These are phyloP conservation scores for Podocnemis expansa DNA, from an alignment of 2,113 vertebrate species.

Conservation along the genomic window DNA sequence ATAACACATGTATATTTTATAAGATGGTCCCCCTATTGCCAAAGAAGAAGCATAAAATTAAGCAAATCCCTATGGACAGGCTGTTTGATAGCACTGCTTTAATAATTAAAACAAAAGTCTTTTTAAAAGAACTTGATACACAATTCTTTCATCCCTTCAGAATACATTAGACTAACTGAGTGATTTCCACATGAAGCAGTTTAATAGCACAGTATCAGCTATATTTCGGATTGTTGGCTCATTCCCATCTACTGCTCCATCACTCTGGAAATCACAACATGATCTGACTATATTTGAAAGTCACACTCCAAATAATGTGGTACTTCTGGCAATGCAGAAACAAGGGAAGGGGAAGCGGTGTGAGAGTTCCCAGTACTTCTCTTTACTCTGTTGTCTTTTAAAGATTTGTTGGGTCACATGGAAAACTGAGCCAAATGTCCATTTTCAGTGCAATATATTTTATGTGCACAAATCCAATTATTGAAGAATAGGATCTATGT, in stretches of 20 bases:
- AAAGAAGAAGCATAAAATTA: conserved; percentile 66
- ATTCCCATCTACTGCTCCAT: neutral
- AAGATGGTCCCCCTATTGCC: conserved; percentile 14
- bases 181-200: neutral
- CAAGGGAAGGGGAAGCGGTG: neutral
- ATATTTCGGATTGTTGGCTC: neutral
- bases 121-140: conserved; percentile 10
- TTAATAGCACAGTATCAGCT: neutral
- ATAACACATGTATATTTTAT: conserved; percentile 69
- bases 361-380: neutral
- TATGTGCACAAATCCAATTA: accelerated
- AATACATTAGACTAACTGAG: conserved; percentile 14
- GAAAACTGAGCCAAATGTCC: neutral
- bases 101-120: conserved; percentile 71
- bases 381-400: neutral
- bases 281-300: neutral
- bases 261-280: neutral
- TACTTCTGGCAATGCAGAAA: neutral
- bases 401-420: neutral
- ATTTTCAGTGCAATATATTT: neutral
- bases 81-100: conserved; percentile 45
- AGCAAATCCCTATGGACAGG: conserved; percentile 40
- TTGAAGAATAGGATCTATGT: neutral
- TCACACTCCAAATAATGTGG: neutral
- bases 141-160: neutral